These are phyloP conservation scores for Halocynthia roretzi DNA, from an alignment of 23 tunicate genomes.

Conservation along the genomic window DNA sequence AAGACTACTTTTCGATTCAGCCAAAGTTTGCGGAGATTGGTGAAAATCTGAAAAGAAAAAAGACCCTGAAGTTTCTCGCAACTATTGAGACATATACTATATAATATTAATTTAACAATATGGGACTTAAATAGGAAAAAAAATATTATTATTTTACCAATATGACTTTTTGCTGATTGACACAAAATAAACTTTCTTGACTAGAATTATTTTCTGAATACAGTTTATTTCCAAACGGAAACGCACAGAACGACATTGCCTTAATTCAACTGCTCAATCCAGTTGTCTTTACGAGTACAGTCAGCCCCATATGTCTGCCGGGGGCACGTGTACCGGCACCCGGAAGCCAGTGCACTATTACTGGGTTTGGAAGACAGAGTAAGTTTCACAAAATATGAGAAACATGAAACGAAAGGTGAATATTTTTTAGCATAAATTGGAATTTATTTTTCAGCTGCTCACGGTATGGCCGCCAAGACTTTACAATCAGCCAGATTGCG, in stretches of 20 bases:
- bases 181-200: no score
- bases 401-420: neutral
- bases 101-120: no score
- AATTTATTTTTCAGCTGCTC: slow-evolving; percentile 10
- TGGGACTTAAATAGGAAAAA: no score
- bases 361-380: slow-evolving; percentile 64
- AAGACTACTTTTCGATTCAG: no score
- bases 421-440: neutral
- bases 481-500: slow-evolving; percentile 19
- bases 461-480: slow-evolving; percentile 16
- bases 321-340: neutral
- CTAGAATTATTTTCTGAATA: no score
- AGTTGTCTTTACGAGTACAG: slow-evolving; percentile 1
- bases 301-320: slow-evolving; percentile 13
- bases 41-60: no score
- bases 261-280: slow-evolving; percentile 31
- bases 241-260: slow-evolving; percentile 51
- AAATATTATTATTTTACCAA: no score
- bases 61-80: no score
- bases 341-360: slow-evolving; percentile 42
- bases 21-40: neutral
- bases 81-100: no score
- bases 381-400: slow-evolving; percentile 19
- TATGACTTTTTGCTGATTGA: no score
- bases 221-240: neutral